Evolutionary conservation across 1,140 invertebrate species (phyloP), one percentile per base, ranked within the genome.

Genomic region (Parapsyche elsis): DNA sequence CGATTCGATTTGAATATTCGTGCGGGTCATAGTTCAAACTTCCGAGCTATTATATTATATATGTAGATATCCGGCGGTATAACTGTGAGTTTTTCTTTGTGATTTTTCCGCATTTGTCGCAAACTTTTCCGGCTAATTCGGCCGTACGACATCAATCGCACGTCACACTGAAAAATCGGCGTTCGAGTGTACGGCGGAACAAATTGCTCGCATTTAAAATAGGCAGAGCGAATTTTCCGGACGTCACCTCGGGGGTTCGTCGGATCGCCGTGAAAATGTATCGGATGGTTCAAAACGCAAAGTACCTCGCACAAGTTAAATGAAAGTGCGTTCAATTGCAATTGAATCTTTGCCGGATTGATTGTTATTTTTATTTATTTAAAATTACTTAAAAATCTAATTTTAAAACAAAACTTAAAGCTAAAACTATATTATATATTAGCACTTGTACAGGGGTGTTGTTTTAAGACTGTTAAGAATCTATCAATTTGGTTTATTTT

Each of bases 131-230:
- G 30, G 30, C 30, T 61, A 61, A 61, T 61, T 61, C 57, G 57
- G 49, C 49, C 12, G 49, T 16, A 10, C 16, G 49, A 38, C 49
- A 53, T 53, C 49, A 16, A 53, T 53, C 49, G 49, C 49, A 16
- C 49, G 49, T 53, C 49, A 12, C 49, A 16, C 16, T 53, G 49
- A 53, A 53, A 53, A 53, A 53, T 53, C 10, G 49, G 10, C 49
- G 9, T 61, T 53, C 59, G 59, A 61, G 9, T 16, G 21, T 23
- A 19, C 59, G 59, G 14, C 64, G 64, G 16, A 26, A 67, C 64
- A 67, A 67, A 67, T 67, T 67, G 64, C 64, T 7, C 64, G 64
- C 64, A 12, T 67, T 67, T 67, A 30, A 67, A 67, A 24, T 38
- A 38, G 21, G 64, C 64, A 9, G 30, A 12, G 64, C 24, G 64